Percentiles rank a stretch among this genome's conserved stretches.
Conservation (phyloP, 2,797 vertebrate genomes). For the Molossus molossus region DNA sequence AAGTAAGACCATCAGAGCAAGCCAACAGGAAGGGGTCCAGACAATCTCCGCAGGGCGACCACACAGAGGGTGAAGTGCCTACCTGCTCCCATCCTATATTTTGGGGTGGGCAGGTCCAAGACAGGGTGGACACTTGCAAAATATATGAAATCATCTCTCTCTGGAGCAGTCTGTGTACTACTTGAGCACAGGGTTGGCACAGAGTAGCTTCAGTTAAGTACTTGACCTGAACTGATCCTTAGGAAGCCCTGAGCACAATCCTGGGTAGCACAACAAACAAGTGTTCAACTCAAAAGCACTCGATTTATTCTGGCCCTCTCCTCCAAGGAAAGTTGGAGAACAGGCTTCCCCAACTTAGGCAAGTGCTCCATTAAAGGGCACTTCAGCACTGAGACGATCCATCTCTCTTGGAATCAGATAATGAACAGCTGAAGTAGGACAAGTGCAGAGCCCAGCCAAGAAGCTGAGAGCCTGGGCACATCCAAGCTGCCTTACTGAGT, state of each 20-base stretch:
- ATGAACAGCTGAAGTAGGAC: neutral
- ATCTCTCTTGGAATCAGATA: neutral
- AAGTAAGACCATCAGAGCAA: neutral
- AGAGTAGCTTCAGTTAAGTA: conserved; percentile 92
- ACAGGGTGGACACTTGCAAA: neutral
- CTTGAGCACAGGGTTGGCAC: conserved; percentile 74
- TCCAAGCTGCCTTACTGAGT: neutral
- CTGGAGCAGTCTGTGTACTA: too few relatives aligned
- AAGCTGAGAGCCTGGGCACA: neutral
- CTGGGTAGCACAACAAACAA: neutral
- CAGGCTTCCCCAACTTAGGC: neutral
- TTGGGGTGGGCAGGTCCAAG: neutral
- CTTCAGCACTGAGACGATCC: neutral
- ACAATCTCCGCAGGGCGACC: neutral
- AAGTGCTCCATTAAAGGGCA: neutral
- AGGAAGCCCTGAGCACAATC: conserved; percentile 87
- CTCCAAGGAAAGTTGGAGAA: neutral
- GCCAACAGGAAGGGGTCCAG: neutral
- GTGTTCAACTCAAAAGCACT: neutral
- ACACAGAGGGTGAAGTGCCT: neutral
- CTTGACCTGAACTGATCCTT: conserved; percentile 92
- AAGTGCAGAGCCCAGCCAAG: neutral
- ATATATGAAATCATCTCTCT: neutral
- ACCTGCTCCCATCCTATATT: neutral
- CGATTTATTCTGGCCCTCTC: neutral